Evolutionary conservation across 2,888 invertebrate species (phyloP).

Genomic region (Tupiocoris notatus): DNA sequence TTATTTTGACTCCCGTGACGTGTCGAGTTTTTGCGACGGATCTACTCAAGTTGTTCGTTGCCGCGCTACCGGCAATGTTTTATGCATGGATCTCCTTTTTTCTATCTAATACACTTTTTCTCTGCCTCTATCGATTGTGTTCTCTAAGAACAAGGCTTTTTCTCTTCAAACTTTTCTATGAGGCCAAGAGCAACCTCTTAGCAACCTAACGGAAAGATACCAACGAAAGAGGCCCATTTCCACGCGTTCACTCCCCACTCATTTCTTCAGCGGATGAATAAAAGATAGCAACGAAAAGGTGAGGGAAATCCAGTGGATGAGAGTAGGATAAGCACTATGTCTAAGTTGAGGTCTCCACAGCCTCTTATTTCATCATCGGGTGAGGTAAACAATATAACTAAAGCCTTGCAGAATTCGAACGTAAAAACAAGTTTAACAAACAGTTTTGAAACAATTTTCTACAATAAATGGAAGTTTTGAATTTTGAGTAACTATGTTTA

Average conservation of each 20-base stretch:
- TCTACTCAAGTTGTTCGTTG: no score
- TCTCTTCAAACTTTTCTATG: conserved; percentile 27
- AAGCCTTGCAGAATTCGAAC: no score
- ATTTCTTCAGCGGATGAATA: conserved; percentile 32
- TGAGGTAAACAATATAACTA: no score
- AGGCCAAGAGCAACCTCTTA: not conserved
- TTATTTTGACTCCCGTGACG: no score
- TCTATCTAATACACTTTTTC: conserved; percentile 11
- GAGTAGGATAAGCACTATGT: not conserved
- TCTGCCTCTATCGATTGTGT: conserved; percentile 2
- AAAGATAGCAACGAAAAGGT: conserved; percentile 24
- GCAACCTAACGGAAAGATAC: not conserved
- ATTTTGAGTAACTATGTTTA: no score
- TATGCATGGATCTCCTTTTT: conserved; percentile 8
- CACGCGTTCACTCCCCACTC: conserved; percentile 21
- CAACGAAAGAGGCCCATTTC: conserved; percentile 12
- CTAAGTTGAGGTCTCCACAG: no score
- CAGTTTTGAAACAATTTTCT: no score
- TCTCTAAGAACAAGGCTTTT: conserved; percentile 10
- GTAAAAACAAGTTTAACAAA: no score
- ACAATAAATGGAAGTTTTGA: no score
- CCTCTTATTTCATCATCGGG: no score
- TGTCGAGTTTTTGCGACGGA: no score
- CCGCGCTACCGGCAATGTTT: conserved; percentile 25
- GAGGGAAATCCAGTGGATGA: not conserved